These are phyloP conservation scores for Trilocha varians DNA, from an alignment of 2,888 invertebrate species.

Conservation along the genomic window DNA sequence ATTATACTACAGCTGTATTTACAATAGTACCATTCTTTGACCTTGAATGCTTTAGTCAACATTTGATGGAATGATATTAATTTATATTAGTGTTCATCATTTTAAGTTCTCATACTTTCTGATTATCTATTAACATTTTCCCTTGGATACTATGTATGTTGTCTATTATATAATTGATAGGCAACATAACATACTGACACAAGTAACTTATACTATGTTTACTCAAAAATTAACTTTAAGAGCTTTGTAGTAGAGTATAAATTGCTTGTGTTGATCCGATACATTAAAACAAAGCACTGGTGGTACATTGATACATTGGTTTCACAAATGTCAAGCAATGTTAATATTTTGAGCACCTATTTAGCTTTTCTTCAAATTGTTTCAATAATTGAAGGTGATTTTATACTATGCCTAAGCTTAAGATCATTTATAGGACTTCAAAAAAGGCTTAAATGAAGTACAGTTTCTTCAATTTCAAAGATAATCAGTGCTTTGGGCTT, in stretches of 20 bases:
- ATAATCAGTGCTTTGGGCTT: too few relatives aligned
- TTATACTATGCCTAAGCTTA: too few relatives aligned
- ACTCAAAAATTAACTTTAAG: too few relatives aligned
- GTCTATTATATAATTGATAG: neutral
- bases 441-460: too few relatives aligned
- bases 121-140: neutral
- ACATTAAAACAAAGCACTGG: constrained; percentile 17
- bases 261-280: too few relatives aligned
- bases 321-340: constrained; percentile 10
- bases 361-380: neutral
- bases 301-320: constrained; percentile 17
- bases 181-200: neutral
- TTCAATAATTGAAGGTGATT: neutral
- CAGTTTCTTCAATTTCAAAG: too few relatives aligned
- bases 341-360: constrained; percentile 18
- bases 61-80: neutral
- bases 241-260: too few relatives aligned
- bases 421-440: too few relatives aligned
- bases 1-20: neutral
- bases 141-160: neutral
- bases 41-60: neutral
- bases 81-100: neutral
- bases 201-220: too few relatives aligned
- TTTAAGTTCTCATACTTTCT: neutral
- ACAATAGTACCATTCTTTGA: neutral